Conservation (phyloP, 2,113 vertebrate genomes). For the Rynchops niger region DNA sequence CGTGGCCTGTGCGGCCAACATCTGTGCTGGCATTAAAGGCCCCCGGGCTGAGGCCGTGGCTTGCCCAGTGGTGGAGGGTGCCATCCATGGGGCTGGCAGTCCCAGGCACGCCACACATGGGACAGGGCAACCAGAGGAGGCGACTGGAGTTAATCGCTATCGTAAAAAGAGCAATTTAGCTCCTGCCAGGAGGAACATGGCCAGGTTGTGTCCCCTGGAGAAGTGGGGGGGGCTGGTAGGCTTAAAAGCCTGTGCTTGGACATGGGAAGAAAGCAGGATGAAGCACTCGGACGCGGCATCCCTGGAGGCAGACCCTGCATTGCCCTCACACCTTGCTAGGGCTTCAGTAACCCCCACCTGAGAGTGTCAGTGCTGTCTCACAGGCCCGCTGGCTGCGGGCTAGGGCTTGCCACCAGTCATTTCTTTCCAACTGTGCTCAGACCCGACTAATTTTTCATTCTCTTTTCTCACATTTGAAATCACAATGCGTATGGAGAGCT, state of each 20-base stretch:
- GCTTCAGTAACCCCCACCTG: not conserved
- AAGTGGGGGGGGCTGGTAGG: not conserved
- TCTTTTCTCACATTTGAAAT: not conserved
- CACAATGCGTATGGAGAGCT: fast-evolving
- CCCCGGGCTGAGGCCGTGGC: fast-evolving
- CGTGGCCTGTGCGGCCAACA: not conserved
- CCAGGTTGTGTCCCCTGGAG: not conserved
- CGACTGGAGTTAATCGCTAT: fast-evolving
- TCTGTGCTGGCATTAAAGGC: not conserved
- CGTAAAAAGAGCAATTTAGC: not conserved
- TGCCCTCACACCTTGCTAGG: not conserved
- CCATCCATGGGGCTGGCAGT: fast-evolving
- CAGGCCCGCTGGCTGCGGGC: fast-evolving
- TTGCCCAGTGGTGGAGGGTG: not conserved
- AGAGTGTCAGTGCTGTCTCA: not conserved
- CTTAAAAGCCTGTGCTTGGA: not conserved
- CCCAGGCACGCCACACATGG: fast-evolving
- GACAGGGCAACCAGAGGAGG: not conserved
- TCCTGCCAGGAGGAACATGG: not conserved
- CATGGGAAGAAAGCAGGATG: not conserved
- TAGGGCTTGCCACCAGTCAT: not conserved
- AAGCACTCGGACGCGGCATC: not conserved
- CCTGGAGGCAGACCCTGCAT: not conserved
- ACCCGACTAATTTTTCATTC: not conserved
- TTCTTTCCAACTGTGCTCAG: not conserved